Evolutionary conservation across 2,113 vertebrate genomes (phyloP), one percentile per base, ranked within the genome.

Genomic region (Notothenia coriiceps): DNA sequence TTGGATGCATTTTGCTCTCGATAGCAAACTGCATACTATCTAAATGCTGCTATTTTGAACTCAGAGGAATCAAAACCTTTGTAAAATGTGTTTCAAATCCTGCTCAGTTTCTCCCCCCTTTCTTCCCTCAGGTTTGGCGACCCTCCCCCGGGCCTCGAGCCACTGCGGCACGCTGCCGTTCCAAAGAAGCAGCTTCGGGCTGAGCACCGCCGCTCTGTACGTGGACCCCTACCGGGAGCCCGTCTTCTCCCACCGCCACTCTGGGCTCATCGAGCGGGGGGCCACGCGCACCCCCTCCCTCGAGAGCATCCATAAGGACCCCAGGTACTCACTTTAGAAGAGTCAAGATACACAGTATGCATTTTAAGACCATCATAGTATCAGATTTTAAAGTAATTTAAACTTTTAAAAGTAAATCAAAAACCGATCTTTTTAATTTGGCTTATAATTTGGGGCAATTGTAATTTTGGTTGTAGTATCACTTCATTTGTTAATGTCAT

Each of bases 271-370:
- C 1, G 97, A 99, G 0, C 96, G 97, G 9, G 94, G 93, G 2
- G 94, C 95, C 66, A 98, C 98, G 0, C 95, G 98, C 29, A 98
- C 97, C 0, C 97, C 98, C 0, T 99, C 98, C 56, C 96, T 99
- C 55, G 97, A 99, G 93, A 99, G 98, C 95, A 97, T 98, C 74
- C 97, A 99, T 76, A 99, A 99, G 77, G 98, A 99, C 91, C 97
- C 98, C 88, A 98, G 98, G 98, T 95, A 70, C 15, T 17, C 44
- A 18, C 40, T 40, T 40, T 7, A 40, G 35, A 40, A 6, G 35
- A 40, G 35, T 40, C 6, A 40, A 40, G 35, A 59, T 66, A 54
- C 70, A 10, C 56, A 51, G 29, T 29, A 44, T 40, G 35, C 35
- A 40, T 40, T 6, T 35, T 40, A 40, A 7, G 35, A 40, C 35